A percentile compares a stretch with the other conserved stretches of the same genome.
phyloP scores from a whole-genome alignment of 1,140 invertebrate genomes.

The Brachionus manjavacas region DNA sequence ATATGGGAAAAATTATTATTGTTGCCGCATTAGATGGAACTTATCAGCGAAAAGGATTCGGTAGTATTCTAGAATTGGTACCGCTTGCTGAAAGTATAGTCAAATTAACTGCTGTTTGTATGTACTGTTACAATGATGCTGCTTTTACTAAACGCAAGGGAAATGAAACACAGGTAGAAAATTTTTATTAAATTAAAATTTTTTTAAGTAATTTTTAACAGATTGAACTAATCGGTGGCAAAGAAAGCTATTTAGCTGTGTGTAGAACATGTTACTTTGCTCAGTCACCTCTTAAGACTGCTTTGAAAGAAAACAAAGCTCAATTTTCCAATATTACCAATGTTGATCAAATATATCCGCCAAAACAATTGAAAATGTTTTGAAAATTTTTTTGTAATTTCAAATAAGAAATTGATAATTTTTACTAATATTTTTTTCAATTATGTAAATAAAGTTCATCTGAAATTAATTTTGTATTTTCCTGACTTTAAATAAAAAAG shows the following conservation, averaged over 20 bases:
- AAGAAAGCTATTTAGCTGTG: slow-evolving; percentile 64
- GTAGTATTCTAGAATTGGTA: slow-evolving; percentile 63
- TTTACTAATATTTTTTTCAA: neutral
- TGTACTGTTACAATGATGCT: slow-evolving; percentile 62
- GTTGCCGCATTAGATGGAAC: slow-evolving; percentile 66
- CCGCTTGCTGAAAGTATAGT: slow-evolving; percentile 65
- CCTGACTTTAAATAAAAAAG: too few relatives aligned
- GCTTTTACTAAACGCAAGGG: slow-evolving; percentile 63
- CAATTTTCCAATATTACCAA: slow-evolving; percentile 4
- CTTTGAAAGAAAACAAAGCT: neutral
- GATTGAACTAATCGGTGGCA: slow-evolving; percentile 65
- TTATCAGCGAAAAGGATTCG: slow-evolving; percentile 63
- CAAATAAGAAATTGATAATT: neutral
- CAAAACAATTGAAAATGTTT: slow-evolving; percentile 11
- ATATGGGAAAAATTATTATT: slow-evolving; percentile 64
- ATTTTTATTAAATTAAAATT: neutral
- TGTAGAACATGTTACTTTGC: slow-evolving; percentile 61
- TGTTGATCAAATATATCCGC: neutral
- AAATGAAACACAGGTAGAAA: slow-evolving; percentile 59
- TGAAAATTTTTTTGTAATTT: neutral
- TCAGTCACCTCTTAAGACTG: neutral
- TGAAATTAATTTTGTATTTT: neutral
- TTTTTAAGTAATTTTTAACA: slow-evolving; percentile 47
- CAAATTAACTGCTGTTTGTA: slow-evolving; percentile 65
- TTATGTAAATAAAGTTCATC: neutral